Evolutionary conservation across 2,797 vertebrate species (phyloP).

Genomic region (Zenarchopterus dispar): DNA sequence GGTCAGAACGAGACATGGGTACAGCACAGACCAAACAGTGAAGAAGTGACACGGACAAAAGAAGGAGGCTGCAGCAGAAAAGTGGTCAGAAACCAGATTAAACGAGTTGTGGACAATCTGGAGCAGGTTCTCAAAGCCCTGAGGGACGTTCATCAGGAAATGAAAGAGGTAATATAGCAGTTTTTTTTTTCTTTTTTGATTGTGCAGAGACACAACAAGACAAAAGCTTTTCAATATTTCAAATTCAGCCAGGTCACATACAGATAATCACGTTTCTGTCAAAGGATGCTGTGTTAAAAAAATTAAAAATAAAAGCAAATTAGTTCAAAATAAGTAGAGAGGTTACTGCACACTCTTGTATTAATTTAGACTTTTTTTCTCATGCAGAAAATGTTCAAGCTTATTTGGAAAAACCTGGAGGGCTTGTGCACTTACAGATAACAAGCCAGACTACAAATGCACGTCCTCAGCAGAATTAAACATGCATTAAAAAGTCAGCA

Average conservation of each 20-base stretch:
- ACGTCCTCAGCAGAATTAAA: slow-evolving; percentile 66
- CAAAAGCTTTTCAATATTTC: background rate
- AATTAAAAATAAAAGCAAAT: slow-evolving; percentile 7
- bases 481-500: slow-evolving; percentile 63
- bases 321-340: slow-evolving; percentile 2
- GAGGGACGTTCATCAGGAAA: slow-evolving; percentile 84
- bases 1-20: slow-evolving; percentile 54
- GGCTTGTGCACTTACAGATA: slow-evolving; percentile 48
- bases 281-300: slow-evolving; percentile 6
- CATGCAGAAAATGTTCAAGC: slow-evolving; percentile 40
- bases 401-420: slow-evolving; percentile 36
- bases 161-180: slow-evolving; percentile 81
- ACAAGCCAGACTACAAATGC: slow-evolving; percentile 52
- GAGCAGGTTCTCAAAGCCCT: slow-evolving; percentile 81
- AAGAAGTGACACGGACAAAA: slow-evolving; percentile 31
- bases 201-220: background rate
- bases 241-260: background rate
- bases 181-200: slow-evolving; percentile 8
- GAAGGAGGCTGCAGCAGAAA: slow-evolving; percentile 57
- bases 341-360: slow-evolving; percentile 23
- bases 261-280: slow-evolving; percentile 5
- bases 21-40: slow-evolving; percentile 22
- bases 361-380: slow-evolving; percentile 33
- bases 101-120: slow-evolving; percentile 80
- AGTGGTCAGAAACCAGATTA: slow-evolving; percentile 81